These are phyloP conservation scores for Lepus oiostolus DNA, from an alignment of 2,797 vertebrate species.

Conservation along the genomic window DNA sequence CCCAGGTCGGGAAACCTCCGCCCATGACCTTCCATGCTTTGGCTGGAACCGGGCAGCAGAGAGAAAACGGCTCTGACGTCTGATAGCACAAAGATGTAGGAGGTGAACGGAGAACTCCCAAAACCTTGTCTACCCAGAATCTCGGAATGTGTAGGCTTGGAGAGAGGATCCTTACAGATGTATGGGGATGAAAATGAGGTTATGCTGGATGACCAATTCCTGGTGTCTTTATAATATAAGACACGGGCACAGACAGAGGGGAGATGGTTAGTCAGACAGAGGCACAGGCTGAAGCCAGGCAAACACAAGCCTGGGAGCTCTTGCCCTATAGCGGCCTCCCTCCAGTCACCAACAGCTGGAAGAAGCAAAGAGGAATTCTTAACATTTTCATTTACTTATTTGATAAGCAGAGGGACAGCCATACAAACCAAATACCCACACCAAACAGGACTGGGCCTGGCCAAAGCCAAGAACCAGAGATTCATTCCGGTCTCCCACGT, in stretches of 20 bases:
- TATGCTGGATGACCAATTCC: neutral
- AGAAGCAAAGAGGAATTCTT: neutral
- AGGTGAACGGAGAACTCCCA: neutral
- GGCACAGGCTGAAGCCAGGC: neutral
- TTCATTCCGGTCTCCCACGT: too few species aligned
- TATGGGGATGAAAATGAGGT: neutral
- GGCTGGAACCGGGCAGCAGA: accelerated
- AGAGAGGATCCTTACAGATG: neutral
- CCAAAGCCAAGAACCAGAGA: too few species aligned
- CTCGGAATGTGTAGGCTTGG: neutral
- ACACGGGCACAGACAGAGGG: neutral
- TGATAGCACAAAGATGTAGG: too few species aligned
- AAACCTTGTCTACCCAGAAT: neutral
- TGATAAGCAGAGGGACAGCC: too few species aligned
- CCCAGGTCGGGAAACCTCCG: neutral
- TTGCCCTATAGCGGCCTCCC: neutral
- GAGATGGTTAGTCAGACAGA: neutral
- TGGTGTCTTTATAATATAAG: neutral
- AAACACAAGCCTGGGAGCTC: neutral
- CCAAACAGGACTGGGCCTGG: too few species aligned
- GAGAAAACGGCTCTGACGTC: neutral
- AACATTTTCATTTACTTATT: too few species aligned
- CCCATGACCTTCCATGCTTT: accelerated
- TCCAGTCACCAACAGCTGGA: neutral
- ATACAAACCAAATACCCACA: too few species aligned